A percentile compares a stretch with the other conserved stretches of the same genome.
Evolutionary conservation across 2,113 vertebrate species (phyloP).

Genomic region (Herpetotheres cachinnans): DNA sequence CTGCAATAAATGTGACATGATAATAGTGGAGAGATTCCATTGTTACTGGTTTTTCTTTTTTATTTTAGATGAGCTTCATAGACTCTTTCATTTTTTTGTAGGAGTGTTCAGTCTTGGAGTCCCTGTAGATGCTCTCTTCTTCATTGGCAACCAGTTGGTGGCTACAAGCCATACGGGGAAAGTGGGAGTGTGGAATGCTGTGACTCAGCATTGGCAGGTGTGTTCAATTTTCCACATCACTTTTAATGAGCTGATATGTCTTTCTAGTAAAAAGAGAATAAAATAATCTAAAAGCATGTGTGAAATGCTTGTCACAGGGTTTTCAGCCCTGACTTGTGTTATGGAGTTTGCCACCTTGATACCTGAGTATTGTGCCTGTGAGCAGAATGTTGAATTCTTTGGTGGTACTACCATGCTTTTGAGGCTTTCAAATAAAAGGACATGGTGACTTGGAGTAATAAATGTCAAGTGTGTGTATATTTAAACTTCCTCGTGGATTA

Average conservation of each 20-base stretch:
- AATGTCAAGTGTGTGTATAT: background rate
- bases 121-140: conserved; percentile 96
- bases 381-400: background rate
- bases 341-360: background rate
- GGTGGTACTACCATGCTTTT: background rate
- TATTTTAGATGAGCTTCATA: conserved; percentile 20
- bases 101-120: conserved; percentile 96
- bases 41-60: background rate
- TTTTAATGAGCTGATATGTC: background rate
- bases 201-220: conserved; percentile 99
- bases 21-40: background rate
- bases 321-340: background rate
- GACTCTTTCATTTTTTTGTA: conserved; percentile 43
- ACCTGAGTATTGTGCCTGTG: background rate
- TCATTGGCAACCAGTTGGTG: conserved; percentile 96
- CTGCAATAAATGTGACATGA: background rate
- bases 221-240: background rate
- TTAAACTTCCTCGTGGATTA: background rate
- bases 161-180: conserved; percentile 98
- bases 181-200: conserved; percentile 97
- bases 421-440: background rate
- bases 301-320: background rate
- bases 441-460: background rate
- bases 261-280: background rate
- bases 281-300: background rate